These are phyloP conservation scores for Drosophila sturtevanti DNA, from an alignment of 1,140 invertebrate genomes.

Conservation along the genomic window DNA sequence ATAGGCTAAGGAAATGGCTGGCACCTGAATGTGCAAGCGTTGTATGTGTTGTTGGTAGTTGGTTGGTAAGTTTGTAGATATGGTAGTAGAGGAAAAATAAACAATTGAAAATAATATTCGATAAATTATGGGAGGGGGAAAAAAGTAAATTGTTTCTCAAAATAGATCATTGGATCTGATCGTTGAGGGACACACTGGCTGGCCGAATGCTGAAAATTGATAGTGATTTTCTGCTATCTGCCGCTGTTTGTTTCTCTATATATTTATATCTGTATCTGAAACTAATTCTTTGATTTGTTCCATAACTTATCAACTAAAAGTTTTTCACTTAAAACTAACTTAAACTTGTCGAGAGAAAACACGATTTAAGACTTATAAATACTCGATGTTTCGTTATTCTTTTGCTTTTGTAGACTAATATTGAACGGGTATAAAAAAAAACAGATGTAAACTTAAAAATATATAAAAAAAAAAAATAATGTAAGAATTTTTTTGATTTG, in stretches of 20 bases:
- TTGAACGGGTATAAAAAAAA: background rate
- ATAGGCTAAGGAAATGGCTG: slow-evolving; percentile 99
- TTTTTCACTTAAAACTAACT: background rate
- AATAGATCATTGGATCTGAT: background rate
- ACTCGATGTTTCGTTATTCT: background rate
- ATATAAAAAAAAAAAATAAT: background rate
- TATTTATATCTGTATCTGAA: background rate
- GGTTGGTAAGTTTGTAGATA: no score
- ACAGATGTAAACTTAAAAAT: slow-evolving; percentile 18
- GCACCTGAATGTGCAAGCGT: slow-evolving; percentile 88
- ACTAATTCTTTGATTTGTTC: background rate
- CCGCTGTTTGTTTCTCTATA: background rate
- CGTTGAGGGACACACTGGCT: background rate
- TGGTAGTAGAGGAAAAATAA: slow-evolving; percentile 63
- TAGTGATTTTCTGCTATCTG: background rate
- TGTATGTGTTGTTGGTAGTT: slow-evolving; percentile 35
- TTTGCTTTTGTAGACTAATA: background rate
- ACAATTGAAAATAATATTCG: slow-evolving; percentile 70
- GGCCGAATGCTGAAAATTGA: background rate
- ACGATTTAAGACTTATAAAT: background rate
- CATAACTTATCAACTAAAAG: background rate
- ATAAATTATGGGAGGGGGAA: slow-evolving; percentile 63
- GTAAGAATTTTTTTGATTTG: background rate
- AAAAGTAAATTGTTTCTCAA: slow-evolving; percentile 47
- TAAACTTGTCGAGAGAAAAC: background rate